A percentile compares a stretch with the other conserved stretches of the same genome.
These are phyloP conservation scores for Clitarchus hookeri DNA, from an alignment of 2,888 invertebrate species.

Conservation along the genomic window DNA sequence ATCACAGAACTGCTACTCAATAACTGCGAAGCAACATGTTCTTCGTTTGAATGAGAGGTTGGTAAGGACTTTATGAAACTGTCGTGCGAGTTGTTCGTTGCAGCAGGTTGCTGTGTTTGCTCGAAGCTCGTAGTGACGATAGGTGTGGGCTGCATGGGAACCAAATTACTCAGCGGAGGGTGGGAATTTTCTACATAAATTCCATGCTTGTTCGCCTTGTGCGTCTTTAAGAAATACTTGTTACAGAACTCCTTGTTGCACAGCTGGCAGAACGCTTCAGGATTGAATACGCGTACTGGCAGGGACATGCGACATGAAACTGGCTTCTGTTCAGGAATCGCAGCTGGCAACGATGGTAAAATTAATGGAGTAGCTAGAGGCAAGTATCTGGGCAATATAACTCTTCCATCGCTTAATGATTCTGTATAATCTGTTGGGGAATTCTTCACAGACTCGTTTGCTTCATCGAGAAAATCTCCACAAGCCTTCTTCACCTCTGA, in stretches of 20 bases:
- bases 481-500: conserved; percentile 48
- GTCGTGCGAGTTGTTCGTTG: not conserved
- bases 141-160: conserved; percentile 28
- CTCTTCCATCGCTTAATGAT: conserved; percentile 32
- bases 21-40: not conserved
- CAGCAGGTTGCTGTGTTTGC: conserved; percentile 36
- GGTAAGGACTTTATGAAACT: not conserved
- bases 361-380: conserved; percentile 36
- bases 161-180: not conserved
- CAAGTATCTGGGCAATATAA: conserved; percentile 35
- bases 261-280: conserved; percentile 95
- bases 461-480: conserved; percentile 46
- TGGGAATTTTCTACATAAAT: conserved; percentile 69
- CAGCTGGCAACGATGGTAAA: conserved; percentile 30
- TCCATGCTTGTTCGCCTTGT: conserved; percentile 97
- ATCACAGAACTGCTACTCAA: conserved; percentile 44
- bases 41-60: not conserved
- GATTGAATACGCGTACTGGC: conserved; percentile 82
- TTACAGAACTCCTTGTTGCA: conserved; percentile 99
- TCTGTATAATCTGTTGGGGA: not conserved
- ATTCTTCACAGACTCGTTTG: conserved; percentile 43
- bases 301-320: conserved; percentile 24
- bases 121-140: conserved; percentile 35
- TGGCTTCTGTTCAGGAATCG: not conserved
- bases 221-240: conserved; percentile 97